phyloP scores from a whole-genome alignment of 1,140 invertebrate genomes.

The Argopecten irradians region DNA sequence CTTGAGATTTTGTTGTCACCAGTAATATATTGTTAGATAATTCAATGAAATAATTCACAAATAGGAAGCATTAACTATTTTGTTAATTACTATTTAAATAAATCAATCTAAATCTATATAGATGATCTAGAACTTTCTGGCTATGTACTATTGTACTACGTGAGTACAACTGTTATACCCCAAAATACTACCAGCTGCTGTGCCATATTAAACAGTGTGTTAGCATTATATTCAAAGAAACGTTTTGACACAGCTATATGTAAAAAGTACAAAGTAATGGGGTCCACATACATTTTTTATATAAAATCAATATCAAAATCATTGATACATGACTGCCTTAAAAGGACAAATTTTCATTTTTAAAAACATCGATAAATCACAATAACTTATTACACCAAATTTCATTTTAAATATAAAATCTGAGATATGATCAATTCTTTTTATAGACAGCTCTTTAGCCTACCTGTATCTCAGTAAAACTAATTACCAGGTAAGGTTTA shows the following conservation, averaged over 20 bases:
- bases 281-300: background rate
- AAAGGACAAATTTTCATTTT: too few species aligned
- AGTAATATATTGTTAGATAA: too few species aligned
- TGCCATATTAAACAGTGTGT: too few species aligned
- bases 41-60: too few species aligned
- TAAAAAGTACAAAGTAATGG: background rate
- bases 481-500: background rate
- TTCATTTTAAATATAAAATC: background rate
- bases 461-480: background rate
- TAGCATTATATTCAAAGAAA: background rate
- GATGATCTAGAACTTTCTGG: too few species aligned
- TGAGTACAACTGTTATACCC: background rate
- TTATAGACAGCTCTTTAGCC: background rate
- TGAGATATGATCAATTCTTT: background rate
- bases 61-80: too few species aligned
- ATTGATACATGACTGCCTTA: too few species aligned
- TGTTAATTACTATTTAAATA: too few species aligned
- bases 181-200: background rate
- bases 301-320: background rate
- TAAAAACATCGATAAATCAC: too few species aligned
- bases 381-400: background rate
- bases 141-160: too few species aligned
- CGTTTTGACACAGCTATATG: background rate
- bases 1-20: too few species aligned
- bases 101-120: too few species aligned